These are phyloP conservation scores for Lytechinus pictus DNA, from an alignment of 35 echinoderm and acorn worm species.

Conservation along the genomic window DNA sequence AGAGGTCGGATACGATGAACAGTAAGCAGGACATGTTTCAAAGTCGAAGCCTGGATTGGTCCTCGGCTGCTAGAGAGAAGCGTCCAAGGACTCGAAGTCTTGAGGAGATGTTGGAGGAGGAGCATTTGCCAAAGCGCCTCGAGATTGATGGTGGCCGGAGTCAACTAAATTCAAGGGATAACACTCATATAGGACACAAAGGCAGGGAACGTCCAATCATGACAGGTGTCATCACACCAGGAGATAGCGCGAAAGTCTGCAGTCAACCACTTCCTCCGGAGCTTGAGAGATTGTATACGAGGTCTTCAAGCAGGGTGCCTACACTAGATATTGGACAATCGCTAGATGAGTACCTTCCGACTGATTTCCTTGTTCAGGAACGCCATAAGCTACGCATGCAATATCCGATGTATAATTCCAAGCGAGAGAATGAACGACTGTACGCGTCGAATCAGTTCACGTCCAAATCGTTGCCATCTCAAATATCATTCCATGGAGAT, in stretches of 20 bases:
- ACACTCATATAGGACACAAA: not conserved
- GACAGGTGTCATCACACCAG: conserved; percentile 20
- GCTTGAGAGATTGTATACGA: conserved; percentile 68
- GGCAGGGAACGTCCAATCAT: not conserved
- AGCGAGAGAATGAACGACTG: conserved; percentile 40
- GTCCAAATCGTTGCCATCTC: not conserved
- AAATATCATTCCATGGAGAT: not conserved
- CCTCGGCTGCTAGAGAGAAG: conserved; percentile 18
- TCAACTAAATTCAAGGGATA: not conserved
- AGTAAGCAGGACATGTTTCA: conserved; percentile 40
- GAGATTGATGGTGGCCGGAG: conserved; percentile 27
- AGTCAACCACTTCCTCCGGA: conserved; percentile 68
- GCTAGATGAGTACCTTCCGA: conserved; percentile 61
- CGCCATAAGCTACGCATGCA: conserved; percentile 66
- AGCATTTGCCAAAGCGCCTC: conserved; percentile 1
- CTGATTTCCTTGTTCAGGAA: conserved; percentile 66
- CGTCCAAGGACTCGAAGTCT: conserved; percentile 50
- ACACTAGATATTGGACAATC: conserved; percentile 64
- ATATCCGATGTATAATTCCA: conserved; percentile 95
- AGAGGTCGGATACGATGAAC: conserved; percentile 36
- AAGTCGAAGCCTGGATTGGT: not conserved
- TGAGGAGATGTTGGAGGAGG: conserved; percentile 10
- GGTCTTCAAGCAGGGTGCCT: conserved; percentile 51
- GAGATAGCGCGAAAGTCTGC: conserved; percentile 1
- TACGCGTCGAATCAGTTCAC: not conserved